Conservation (phyloP, 2,888 invertebrate species). For the Sphaerophoria rueppellii region DNA sequence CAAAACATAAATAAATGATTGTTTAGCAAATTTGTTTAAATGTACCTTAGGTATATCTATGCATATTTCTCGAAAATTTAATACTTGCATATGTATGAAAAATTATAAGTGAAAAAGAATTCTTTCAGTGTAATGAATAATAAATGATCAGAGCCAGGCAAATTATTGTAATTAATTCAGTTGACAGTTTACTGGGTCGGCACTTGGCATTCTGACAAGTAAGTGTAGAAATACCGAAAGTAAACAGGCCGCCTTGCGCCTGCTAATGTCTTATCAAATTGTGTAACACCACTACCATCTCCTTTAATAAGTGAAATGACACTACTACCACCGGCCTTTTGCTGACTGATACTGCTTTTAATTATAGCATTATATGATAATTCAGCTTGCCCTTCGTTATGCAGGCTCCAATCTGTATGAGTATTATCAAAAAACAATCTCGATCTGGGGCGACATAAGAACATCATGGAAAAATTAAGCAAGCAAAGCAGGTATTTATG, state of each 20-base stretch:
- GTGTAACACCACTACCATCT: neutral
- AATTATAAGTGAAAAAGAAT: too few relatives aligned
- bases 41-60: too few relatives aligned
- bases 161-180: conserved; percentile 71
- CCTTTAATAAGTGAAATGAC: too few relatives aligned
- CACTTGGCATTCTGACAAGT: conserved; percentile 46
- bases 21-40: too few relatives aligned
- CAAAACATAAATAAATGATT: too few relatives aligned
- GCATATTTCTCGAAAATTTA: too few relatives aligned
- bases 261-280: conserved; percentile 50
- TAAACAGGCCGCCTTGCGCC: conserved; percentile 48
- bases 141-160: conserved; percentile 52
- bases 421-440: neutral
- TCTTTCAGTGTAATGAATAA: neutral
- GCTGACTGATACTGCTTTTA: conserved; percentile 20
- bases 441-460: neutral
- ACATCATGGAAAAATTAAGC: neutral
- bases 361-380: conserved; percentile 18
- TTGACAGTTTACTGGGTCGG: conserved; percentile 68
- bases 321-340: neutral
- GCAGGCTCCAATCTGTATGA: conserved; percentile 24
- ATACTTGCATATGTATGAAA: neutral
- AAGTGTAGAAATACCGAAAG: conserved; percentile 49
- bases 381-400: conserved; percentile 44
- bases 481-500: neutral